phyloP scores from a whole-genome alignment of 92 coral and sea anemone genomes.

The Scolanthus callimorphus region DNA sequence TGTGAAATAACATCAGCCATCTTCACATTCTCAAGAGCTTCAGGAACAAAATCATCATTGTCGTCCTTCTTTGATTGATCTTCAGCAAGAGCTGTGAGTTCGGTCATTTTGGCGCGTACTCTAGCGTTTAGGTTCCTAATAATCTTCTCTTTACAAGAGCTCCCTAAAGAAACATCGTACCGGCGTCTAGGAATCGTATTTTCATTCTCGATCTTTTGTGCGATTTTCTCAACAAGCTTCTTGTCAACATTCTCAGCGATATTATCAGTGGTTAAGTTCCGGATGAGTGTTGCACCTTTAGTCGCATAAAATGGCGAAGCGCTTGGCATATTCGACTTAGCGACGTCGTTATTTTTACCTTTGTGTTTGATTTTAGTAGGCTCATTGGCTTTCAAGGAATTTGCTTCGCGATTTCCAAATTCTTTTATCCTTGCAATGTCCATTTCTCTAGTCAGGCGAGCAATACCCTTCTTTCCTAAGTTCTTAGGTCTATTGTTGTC shows the following conservation, averaged over 20 bases:
- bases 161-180: neutral
- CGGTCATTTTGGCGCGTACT: neutral
- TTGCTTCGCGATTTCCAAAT: neutral
- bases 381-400: neutral
- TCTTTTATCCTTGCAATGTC: neutral
- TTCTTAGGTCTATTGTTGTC: neutral
- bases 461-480: neutral
- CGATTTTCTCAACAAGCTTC: neutral
- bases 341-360: neutral
- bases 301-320: neutral
- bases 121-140: neutral
- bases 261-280: neutral
- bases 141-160: neutral
- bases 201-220: neutral
- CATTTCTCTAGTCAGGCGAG: constrained; percentile 1
- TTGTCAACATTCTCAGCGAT: neutral
- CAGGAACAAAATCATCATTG: neutral
- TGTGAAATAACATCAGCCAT: neutral
- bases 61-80: neutral
- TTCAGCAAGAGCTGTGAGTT: neutral
- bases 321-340: neutral
- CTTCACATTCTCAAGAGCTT: neutral
- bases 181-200: neutral
- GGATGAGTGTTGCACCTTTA: neutral
- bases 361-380: neutral